Conservation (phyloP, 2,888 invertebrate genomes). For the Dorcus parallelipipedus region DNA sequence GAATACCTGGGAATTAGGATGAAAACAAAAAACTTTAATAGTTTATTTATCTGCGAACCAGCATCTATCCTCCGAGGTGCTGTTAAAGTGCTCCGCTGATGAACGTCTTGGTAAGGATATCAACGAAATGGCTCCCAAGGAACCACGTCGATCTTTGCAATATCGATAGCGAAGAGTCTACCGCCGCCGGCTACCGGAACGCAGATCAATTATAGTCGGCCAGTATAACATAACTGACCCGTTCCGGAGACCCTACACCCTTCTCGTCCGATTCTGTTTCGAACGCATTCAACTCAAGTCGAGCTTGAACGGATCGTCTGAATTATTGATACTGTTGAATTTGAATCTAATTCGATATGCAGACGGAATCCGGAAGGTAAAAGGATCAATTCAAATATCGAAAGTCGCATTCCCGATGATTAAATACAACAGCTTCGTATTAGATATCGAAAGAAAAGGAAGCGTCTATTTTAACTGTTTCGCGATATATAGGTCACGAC, state of each 20-base stretch:
- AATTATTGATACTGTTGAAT: too few species aligned
- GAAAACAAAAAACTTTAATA: not conserved
- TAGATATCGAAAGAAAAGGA: too few species aligned
- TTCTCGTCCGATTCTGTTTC: too few species aligned
- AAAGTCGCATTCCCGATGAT: too few species aligned
- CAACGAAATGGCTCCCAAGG: constrained; percentile 45
- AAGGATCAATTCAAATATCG: too few species aligned
- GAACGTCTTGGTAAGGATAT: constrained; percentile 43
- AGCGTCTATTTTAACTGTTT: too few species aligned
- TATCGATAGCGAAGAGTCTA: not conserved
- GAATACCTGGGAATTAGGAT: not conserved
- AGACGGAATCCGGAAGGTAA: too few species aligned
- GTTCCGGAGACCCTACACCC: not conserved
- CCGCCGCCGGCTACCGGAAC: constrained; percentile 16
- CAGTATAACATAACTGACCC: constrained; percentile 20
- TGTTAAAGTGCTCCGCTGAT: constrained; percentile 43
- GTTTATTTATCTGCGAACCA: constrained; percentile 5
- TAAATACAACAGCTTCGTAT: too few species aligned
- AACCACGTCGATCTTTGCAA: constrained; percentile 30
- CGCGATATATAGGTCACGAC: too few species aligned
- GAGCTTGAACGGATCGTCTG: too few species aligned
- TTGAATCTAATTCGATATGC: too few species aligned
- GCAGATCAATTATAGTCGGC: constrained; percentile 25
- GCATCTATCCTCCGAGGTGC: constrained; percentile 36
- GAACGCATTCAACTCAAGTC: too few species aligned